A percentile compares a stretch with the other conserved stretches of the same genome.
Evolutionary conservation across 2,113 vertebrate species (phyloP).

Genomic region (Pituophis catenifer): DNA sequence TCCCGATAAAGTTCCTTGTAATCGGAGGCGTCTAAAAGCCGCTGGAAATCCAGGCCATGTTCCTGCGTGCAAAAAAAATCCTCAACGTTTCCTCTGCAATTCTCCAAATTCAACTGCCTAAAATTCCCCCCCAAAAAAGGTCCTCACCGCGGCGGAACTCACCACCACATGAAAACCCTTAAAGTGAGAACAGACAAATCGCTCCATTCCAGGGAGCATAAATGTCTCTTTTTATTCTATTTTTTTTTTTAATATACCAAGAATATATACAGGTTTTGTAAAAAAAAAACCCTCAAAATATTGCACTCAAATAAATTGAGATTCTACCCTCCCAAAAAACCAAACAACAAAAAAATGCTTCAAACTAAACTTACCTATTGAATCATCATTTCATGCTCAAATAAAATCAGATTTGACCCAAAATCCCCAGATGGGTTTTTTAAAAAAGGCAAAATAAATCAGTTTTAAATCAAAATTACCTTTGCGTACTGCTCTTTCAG

Average conservation of each 20-base stretch:
- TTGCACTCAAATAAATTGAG: no score
- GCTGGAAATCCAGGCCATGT: slow-evolving; percentile 71
- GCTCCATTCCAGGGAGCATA: background rate
- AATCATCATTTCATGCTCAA: background rate
- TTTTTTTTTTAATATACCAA: background rate
- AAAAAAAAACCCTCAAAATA: no score
- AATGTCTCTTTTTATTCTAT: background rate
- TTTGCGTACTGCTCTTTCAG: slow-evolving; percentile 66
- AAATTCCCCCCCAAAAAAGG: background rate
- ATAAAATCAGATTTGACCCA: background rate
- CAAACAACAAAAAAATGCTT: background rate
- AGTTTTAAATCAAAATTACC: slow-evolving; percentile 46
- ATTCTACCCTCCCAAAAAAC: background rate
- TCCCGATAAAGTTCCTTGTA: slow-evolving; percentile 82
- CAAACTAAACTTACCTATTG: background rate
- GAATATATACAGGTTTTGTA: background rate
- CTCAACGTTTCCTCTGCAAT: background rate
- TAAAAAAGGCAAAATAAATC: background rate
- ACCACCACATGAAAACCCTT: background rate
- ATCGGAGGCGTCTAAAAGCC: slow-evolving; percentile 74
- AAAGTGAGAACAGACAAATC: background rate
- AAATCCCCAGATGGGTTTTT: background rate
- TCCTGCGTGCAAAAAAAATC: slow-evolving; percentile 62
- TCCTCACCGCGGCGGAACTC: background rate
- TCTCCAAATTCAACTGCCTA: no score